Evolutionary conservation across 2,113 vertebrate genomes (phyloP).

Genomic region (Aptenodytes forsteri): DNA sequence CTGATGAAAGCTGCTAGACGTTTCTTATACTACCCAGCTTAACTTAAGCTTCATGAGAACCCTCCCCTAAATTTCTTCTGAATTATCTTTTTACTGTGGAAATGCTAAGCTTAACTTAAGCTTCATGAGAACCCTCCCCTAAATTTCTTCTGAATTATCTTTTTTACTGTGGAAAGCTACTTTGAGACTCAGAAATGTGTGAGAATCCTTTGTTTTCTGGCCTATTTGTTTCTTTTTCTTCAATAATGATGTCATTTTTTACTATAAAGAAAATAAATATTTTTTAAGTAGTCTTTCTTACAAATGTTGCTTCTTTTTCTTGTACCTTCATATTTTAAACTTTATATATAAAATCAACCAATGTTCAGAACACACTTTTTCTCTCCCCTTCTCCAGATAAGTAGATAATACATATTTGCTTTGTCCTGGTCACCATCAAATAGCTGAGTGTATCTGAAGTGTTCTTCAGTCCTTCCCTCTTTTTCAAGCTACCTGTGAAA

Average conservation of each 20-base stretch:
- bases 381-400: background rate
- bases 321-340: background rate
- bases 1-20: background rate
- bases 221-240: background rate
- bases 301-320: background rate
- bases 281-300: background rate
- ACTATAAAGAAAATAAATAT: background rate
- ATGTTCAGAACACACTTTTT: background rate
- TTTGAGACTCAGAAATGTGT: background rate
- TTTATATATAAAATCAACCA: background rate
- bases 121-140: background rate
- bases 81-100: background rate
- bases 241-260: background rate
- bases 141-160: background rate
- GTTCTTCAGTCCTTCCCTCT: background rate
- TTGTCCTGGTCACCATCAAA: background rate
- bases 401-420: background rate
- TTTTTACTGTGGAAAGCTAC: background rate
- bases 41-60: background rate
- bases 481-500: background rate
- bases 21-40: background rate
- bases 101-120: background rate
- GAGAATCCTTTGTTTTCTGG: background rate
- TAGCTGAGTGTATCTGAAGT: background rate
- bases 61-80: background rate